Evolutionary conservation across 2,113 vertebrate genomes (phyloP), one percentile per base, ranked within the genome.

Genomic region (Microtus oregoni): DNA sequence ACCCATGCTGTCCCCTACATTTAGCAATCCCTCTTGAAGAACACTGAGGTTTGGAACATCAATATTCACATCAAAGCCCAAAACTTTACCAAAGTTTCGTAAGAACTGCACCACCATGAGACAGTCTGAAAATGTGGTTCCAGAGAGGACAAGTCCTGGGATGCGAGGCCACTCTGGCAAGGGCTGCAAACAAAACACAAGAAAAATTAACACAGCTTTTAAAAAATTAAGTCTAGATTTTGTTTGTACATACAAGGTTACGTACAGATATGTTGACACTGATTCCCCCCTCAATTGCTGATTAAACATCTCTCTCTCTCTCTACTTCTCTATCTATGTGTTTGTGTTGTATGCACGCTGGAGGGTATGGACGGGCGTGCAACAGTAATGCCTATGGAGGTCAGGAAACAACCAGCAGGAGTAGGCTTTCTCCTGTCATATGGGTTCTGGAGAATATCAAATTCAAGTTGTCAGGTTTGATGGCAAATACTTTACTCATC

Each of bases 101-200:
- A 99, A 98, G 98, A 99, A 99, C 98, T 99, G 99, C 94, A 99
- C 98, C 94, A 99, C 99, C 99, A 99, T 99, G 85, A 99, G 99
- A 96, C 99, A 99, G 96, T 99, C 98, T 0, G 99, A 99, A 98
- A 99, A 99, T 0, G 99, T 98, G 96, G 97, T 98, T 93, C 99
- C 99, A n/a, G 99, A 97, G 24, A 99, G 98, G 92, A 99, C 97
- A 47, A 99, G 99, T 95, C 99, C 99, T 41, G 99, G 99, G 85
- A 99, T 99, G 89, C 98, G 99, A 87, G 98, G 98, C 95, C 99
- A 97, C 86, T 99, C 99, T 96, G 99, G 99, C 96, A 99, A 99
- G 96, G 99, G 98, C 99, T 99, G 97, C 5, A 91, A n/a, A 82
- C 68, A 87, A 32, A 67, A 73, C 41, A 92, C 44, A 86, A 67